These are phyloP conservation scores for Argya squamiceps DNA, from an alignment of 2,797 vertebrate species.

Conservation along the genomic window DNA sequence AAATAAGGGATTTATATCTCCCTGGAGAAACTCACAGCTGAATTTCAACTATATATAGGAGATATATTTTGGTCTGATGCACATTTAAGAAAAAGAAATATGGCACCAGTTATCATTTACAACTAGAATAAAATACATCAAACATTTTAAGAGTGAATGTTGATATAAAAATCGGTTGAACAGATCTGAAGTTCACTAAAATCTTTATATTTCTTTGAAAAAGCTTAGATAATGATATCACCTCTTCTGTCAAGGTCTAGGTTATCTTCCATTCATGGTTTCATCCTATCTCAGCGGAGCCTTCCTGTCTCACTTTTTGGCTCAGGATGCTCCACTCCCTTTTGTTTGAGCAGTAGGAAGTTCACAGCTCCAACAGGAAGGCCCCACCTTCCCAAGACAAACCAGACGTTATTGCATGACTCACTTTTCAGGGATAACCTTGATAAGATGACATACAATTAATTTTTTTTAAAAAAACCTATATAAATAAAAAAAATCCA, in stretches of 20 bases:
- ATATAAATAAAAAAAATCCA: too few relatives aligned
- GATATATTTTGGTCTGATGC: background rate
- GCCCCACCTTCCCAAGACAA: conserved; percentile 22
- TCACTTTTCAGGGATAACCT: conserved; percentile 30
- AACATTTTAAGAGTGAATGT: background rate
- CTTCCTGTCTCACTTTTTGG: conserved; percentile 10
- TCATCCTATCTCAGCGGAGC: background rate
- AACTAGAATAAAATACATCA: background rate
- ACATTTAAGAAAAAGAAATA: background rate
- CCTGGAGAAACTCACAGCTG: background rate
- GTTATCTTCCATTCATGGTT: background rate
- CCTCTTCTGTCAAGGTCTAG: background rate
- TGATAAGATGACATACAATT: background rate
- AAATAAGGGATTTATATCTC: background rate
- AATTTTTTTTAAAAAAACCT: background rate
- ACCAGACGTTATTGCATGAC: conserved; percentile 33
- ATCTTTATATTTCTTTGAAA: background rate
- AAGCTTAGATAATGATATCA: background rate
- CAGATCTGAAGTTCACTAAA: background rate
- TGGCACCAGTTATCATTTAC: background rate
- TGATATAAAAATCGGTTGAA: background rate
- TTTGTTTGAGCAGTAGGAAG: conserved; percentile 39
- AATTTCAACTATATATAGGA: background rate
- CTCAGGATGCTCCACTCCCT: conserved; percentile 50
- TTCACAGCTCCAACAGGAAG: conserved; percentile 47